These are phyloP conservation scores for Cladorhizidae sp. DNA, from an alignment of 37 sponge, comb jelly and placozoan genomes.

Conservation along the genomic window DNA sequence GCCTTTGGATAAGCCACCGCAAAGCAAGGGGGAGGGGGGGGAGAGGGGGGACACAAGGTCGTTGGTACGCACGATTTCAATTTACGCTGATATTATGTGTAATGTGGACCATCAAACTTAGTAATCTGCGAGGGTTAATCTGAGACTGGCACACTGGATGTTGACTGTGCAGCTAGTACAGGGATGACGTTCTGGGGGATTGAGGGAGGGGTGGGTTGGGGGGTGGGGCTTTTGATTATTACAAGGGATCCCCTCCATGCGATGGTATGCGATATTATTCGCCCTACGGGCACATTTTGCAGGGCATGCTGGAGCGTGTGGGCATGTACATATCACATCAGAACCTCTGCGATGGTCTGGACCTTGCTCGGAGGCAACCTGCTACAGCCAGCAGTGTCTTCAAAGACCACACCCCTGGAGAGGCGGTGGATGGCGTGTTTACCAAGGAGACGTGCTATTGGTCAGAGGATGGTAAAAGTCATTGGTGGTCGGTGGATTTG, in stretches of 20 bases:
- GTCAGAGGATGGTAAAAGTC: constrained; percentile 48
- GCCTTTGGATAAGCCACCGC: too few relatives aligned
- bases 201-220: too few relatives aligned
- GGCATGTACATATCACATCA: constrained; percentile 47
- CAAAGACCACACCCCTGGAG: constrained; percentile 44
- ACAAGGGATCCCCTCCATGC: not conserved
- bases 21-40: too few relatives aligned
- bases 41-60: too few relatives aligned
- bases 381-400: constrained; percentile 54
- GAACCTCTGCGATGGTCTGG: constrained; percentile 75
- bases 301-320: constrained; percentile 75
- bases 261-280: not conserved
- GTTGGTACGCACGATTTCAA: too few relatives aligned
- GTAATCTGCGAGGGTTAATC: not conserved
- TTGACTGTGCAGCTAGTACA: too few relatives aligned
- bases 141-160: not conserved
- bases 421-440: constrained; percentile 68
- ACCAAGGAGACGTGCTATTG: constrained; percentile 62
- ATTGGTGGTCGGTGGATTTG: constrained; percentile 78
- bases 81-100: too few relatives aligned
- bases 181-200: too few relatives aligned
- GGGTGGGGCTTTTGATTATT: too few relatives aligned
- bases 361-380: constrained; percentile 50
- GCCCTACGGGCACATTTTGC: not conserved
- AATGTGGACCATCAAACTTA: not conserved